These are phyloP conservation scores for Mythimna ferrago DNA, from an alignment of 2,888 invertebrate genomes.

Conservation along the genomic window DNA sequence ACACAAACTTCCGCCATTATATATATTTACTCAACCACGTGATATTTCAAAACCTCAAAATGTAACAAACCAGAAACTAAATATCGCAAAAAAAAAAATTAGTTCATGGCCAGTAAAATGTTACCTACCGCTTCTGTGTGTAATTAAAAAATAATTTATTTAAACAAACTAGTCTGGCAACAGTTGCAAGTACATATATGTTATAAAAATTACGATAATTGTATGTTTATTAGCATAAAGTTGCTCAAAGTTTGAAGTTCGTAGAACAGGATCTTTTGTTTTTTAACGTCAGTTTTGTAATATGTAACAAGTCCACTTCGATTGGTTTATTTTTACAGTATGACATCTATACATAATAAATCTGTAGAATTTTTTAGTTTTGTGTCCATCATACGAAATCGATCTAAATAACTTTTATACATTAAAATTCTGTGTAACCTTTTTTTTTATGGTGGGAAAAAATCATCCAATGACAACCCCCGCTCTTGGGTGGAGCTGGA, in stretches of 20 bases:
- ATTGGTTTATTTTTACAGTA: slow-evolving; percentile 2
- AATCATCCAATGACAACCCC: no score
- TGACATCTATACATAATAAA: background rate
- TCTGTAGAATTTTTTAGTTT: no score
- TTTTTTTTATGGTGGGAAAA: no score
- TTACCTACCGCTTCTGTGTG: slow-evolving; percentile 51
- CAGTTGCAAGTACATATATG: slow-evolving; percentile 52
- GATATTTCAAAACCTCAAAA: slow-evolving; percentile 8
- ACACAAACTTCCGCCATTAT: no score
- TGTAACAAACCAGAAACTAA: slow-evolving; percentile 11
- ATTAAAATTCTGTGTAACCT: no score
- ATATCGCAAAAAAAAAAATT: slow-evolving; percentile 36
- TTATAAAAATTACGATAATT: slow-evolving; percentile 59
- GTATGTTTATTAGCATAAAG: slow-evolving; percentile 62
- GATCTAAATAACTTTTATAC: no score
- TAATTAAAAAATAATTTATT: slow-evolving; percentile 58
- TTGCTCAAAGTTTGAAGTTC: slow-evolving; percentile 46
- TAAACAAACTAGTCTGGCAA: slow-evolving; percentile 45
- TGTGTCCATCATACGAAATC: no score
- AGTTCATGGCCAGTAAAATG: slow-evolving; percentile 58
- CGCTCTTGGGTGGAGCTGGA: no score
- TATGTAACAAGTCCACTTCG: slow-evolving; percentile 20
- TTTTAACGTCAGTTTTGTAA: slow-evolving; percentile 14
- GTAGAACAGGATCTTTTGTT: slow-evolving; percentile 38
- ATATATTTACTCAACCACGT: background rate